A percentile compares a stretch with the other conserved stretches of the same genome.
Conservation (phyloP, 2,797 vertebrate genomes). For the Cottoperca gobio region DNA sequence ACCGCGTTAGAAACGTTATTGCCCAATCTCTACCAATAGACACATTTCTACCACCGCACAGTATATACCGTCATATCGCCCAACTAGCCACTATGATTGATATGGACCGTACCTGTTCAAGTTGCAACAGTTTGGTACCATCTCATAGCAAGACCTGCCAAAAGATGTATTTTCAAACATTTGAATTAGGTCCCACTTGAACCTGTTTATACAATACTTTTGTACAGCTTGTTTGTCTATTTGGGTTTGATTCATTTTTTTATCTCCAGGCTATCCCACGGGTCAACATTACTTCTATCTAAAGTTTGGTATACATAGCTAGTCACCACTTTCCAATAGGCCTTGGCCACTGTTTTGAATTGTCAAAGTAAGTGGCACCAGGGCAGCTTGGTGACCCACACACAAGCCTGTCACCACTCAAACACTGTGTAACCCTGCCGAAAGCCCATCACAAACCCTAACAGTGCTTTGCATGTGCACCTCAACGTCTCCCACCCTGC, state of each 20-base stretch:
- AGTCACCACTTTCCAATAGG: constrained; percentile 35
- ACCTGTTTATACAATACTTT: neutral
- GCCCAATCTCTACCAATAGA: too few species aligned
- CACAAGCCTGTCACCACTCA: constrained; percentile 51
- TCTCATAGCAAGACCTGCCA: neutral
- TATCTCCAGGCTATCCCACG: neutral
- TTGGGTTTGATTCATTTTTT: constrained; percentile 5
- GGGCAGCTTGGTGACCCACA: constrained; percentile 56
- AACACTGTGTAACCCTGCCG: constrained; percentile 27
- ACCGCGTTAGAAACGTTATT: too few species aligned
- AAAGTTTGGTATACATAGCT: constrained; percentile 8
- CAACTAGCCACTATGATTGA: too few species aligned
- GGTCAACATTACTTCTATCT: constrained; percentile 16
- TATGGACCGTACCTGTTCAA: too few species aligned
- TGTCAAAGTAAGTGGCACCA: constrained; percentile 72
- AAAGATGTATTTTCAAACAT: neutral
- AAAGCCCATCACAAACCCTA: constrained; percentile 45
- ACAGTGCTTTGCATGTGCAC: constrained; percentile 73
- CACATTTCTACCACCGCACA: too few species aligned
- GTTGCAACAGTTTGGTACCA: too few species aligned
- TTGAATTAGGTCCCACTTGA: neutral
- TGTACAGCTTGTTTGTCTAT: neutral
- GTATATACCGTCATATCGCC: too few species aligned
- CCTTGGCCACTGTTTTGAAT: constrained; percentile 76
- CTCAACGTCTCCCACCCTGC: constrained; percentile 15